Evolutionary conservation across 2,888 invertebrate species (phyloP).

Genomic region (Odontocerum albicorne): DNA sequence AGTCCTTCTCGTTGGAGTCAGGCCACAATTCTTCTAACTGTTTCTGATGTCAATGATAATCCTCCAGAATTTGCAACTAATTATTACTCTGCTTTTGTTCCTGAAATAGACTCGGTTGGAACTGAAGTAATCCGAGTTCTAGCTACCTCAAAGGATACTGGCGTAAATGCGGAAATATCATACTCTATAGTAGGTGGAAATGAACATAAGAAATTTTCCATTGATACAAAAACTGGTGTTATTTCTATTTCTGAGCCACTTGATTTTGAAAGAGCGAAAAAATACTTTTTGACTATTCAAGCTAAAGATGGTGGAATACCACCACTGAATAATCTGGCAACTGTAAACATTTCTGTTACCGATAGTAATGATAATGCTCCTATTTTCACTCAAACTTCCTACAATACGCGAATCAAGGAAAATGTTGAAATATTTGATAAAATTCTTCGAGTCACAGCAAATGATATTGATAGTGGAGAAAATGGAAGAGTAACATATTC

Average conservation of each 20-base stretch:
- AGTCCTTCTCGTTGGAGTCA: conserved; percentile 69
- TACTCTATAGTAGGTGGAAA: conserved; percentile 88
- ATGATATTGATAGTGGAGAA: conserved; percentile 79
- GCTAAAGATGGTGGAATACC: conserved; percentile 89
- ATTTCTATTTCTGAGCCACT: conserved; percentile 76
- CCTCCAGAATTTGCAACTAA: conserved; percentile 90
- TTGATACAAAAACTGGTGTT: conserved; percentile 73
- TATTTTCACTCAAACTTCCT: conserved; percentile 74
- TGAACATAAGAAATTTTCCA: conserved; percentile 81
- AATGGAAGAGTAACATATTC: conserved; percentile 81
- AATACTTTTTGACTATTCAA: conserved; percentile 86
- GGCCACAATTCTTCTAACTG: conserved; percentile 73
- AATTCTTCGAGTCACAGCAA: conserved; percentile 77
- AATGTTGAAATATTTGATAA: conserved; percentile 72
- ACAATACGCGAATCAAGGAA: conserved; percentile 76
- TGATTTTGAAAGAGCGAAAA: conserved; percentile 84
- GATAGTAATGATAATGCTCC: conserved; percentile 91
- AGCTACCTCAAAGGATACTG: conserved; percentile 91
- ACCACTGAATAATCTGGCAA: conserved; percentile 85
- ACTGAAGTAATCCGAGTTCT: conserved; percentile 80
- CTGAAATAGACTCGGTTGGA: conserved; percentile 77
- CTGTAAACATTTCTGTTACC: conserved; percentile 80
- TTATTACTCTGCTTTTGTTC: conserved; percentile 74
- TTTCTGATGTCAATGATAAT: conserved; percentile 94
- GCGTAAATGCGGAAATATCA: conserved; percentile 89